Evolutionary conservation across 2,797 vertebrate genomes (phyloP), one percentile per base, ranked within the genome.

Genomic region (Trachurus trachurus): DNA sequence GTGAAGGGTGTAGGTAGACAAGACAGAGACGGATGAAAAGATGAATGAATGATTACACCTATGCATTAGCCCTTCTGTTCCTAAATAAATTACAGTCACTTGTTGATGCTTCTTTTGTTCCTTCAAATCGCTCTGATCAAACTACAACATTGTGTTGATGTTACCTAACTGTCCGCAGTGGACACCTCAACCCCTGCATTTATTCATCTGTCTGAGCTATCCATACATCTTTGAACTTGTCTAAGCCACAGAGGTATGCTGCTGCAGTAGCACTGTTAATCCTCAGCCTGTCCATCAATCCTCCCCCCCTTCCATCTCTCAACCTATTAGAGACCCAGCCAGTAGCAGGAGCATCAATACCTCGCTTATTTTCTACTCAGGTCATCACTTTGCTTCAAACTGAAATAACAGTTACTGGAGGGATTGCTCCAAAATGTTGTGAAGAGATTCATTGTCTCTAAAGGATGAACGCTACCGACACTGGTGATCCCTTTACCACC

Each of bases 271-370:
- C 3, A 5, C 42, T 2, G 66, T 68, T 66, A 78, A 76, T 83
- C 79, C 63, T 69, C 62, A 39, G 60, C 31, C 68, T 80, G 76
- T 77, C 68, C 64, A 59, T 84, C 69, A 81, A 66, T 56, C 42
- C 50, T 11, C 1, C 31, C 4, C 31, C 66, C 19, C 44, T 45
- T 53, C 13, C 11, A 52, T 37, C 54, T 61, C 53, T 66, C 49
- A 44, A 45, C 21, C 50, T 5, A 47, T 71, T 26, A 50, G 22
- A 66, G 26, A 40, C 22, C 16, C 21, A 45, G n/a, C 26, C 50
- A 29, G 57, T 57, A 71, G 70, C 45, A 17, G 47, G 0, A 21
- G 40, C 31, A 17, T 72, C 68, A n/a, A 53, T 45, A 13, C 21
- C 21, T 40, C 10, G 6, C 21, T 61, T 37, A 39, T 49, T 66